Percentiles rank a stretch among this genome's conserved stretches.
Conservation (phyloP, 1,140 invertebrate genomes). For the Drosophila kanapiae region DNA sequence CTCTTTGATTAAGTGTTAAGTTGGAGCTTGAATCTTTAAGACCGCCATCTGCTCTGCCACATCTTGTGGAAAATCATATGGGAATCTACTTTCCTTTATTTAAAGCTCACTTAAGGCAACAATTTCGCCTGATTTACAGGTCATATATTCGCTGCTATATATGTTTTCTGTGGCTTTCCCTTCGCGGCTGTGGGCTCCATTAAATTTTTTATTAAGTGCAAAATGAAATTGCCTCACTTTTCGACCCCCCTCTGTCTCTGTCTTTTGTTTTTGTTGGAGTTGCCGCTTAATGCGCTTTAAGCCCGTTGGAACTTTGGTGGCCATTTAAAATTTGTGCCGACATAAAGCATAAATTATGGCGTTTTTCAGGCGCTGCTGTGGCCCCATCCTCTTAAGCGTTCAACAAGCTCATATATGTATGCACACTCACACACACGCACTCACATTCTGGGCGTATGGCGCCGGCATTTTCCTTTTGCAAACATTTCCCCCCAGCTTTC, state of each 20-base stretch:
- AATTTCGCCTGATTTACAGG: conserved; percentile 54
- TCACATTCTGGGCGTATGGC: conserved; percentile 32
- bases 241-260: conserved; percentile 16
- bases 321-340: conserved; percentile 71
- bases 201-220: conserved; percentile 80
- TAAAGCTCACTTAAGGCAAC: conserved; percentile 58
- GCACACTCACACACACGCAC: conserved; percentile 16
- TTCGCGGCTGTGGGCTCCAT: conserved; percentile 42
- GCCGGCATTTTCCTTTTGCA: conserved; percentile 24
- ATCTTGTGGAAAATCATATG: conserved; percentile 19
- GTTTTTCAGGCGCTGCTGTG: conserved; percentile 20
- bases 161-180: conserved; percentile 23
- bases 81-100: conserved; percentile 35
- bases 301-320: conserved; percentile 60
- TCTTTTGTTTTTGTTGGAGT: conserved; percentile 37
- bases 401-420: conserved; percentile 43
- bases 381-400: conserved; percentile 15
- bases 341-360: conserved; percentile 69
- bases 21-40: conserved; percentile 10
- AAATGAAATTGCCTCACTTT: conserved; percentile 74
- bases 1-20: conserved; percentile 52
- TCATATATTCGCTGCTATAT: conserved; percentile 39
- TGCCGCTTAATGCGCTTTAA: conserved; percentile 68
- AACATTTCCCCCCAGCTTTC: conserved; percentile 1
- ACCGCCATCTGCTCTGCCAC: conserved; percentile 12